phyloP scores from a whole-genome alignment of 1,140 invertebrate genomes.

The Drosophila lacertosa region DNA sequence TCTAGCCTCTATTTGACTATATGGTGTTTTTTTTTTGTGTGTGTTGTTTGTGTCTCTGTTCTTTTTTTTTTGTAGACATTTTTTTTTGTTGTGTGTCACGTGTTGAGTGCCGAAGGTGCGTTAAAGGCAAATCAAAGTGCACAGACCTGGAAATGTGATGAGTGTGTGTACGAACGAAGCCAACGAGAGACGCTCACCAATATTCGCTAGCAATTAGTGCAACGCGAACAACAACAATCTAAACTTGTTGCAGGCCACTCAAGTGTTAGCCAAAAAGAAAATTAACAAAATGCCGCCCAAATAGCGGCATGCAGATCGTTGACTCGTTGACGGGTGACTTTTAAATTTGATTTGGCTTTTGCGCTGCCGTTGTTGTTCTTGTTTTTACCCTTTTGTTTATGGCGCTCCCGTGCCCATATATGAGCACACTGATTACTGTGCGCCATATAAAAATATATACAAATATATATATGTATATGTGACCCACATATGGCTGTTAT shows the following conservation, averaged over 20 bases:
- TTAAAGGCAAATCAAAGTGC: conserved; percentile 53
- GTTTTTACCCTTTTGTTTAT: not conserved
- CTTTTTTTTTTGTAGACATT: not conserved
- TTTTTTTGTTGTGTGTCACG: conserved; percentile 36
- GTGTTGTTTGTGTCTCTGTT: conserved; percentile 31
- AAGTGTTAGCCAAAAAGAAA: not conserved
- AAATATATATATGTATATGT: not conserved
- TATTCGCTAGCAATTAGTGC: conserved; percentile 21
- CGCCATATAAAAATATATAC: no score
- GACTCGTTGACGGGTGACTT: no score
- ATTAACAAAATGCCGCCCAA: not conserved
- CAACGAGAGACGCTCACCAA: conserved; percentile 19
- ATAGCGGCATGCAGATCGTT: not conserved
- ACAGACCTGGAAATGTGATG: conserved; percentile 30
- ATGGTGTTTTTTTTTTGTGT: conserved; percentile 8
- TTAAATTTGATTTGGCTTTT: no score
- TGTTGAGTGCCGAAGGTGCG: conserved; percentile 57
- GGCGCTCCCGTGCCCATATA: conserved; percentile 1
- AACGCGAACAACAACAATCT: not conserved
- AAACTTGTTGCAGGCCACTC: conserved; percentile 39
- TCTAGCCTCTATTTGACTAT: conserved; percentile 14
- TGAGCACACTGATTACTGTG: conserved; percentile 1
- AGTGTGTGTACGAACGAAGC: conserved; percentile 2
- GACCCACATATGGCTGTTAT: conserved; percentile 33
- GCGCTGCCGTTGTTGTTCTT: no score